Evolutionary conservation across 2,113 vertebrate genomes (phyloP).

Genomic region (Lepidothrix coronata): DNA sequence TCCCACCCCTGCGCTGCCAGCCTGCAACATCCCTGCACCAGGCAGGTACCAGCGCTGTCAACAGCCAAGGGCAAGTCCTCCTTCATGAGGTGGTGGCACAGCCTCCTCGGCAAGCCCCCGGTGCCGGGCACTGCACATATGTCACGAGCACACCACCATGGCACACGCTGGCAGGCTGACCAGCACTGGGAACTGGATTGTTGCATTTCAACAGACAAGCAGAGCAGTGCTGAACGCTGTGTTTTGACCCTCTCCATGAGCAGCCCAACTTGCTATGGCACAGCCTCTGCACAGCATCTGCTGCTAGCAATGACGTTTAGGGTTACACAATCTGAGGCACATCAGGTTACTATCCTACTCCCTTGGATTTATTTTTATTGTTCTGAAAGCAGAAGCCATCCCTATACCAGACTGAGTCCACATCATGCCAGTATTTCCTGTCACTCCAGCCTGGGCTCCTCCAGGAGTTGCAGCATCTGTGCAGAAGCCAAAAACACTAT

Average conservation of each 20-base stretch:
- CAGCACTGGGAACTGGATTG: background rate
- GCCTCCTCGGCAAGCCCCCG: too few species aligned
- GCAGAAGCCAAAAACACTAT: background rate
- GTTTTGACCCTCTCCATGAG: background rate
- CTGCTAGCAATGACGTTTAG: background rate
- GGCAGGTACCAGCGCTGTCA: background rate
- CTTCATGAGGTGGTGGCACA: background rate
- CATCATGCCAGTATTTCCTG: background rate
- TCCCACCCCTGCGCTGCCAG: background rate
- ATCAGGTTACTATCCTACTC: background rate
- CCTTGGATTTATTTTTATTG: background rate
- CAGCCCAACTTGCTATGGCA: background rate
- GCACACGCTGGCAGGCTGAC: background rate
- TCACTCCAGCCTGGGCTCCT: background rate
- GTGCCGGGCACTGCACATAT: accelerated
- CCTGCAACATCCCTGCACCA: background rate
- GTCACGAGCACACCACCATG: accelerated
- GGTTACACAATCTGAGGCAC: background rate
- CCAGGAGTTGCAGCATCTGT: background rate
- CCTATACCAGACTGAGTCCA: background rate
- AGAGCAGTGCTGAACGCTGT: background rate
- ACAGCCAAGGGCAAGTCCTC: background rate
- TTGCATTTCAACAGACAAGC: background rate
- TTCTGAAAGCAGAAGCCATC: background rate
- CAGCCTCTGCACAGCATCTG: background rate